A percentile compares a stretch with the other conserved stretches of the same genome.
Evolutionary conservation across 1,140 invertebrate species (phyloP).

Genomic region (Brachionus asplanchnoidis): DNA sequence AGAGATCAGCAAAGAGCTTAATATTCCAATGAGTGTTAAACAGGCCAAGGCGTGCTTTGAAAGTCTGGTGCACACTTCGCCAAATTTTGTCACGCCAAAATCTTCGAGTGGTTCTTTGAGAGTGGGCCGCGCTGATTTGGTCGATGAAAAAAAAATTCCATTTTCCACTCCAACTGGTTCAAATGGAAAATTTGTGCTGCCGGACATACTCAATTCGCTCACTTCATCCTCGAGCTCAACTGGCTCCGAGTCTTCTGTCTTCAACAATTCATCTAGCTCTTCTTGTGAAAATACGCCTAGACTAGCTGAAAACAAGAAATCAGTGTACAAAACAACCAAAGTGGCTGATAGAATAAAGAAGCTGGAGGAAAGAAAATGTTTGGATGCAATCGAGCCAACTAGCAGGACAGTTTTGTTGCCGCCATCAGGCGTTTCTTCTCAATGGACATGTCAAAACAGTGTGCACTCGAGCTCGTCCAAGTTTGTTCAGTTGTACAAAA

Average conservation of each 20-base stretch:
- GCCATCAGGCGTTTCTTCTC: neutral
- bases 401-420: neutral
- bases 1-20: slow-evolving; percentile 14
- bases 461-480: neutral
- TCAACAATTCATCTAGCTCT: neutral
- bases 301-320: neutral
- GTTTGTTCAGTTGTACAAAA: slow-evolving; percentile 21
- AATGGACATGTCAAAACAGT: neutral
- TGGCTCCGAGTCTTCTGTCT: neutral
- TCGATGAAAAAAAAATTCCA: neutral
- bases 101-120: too few species aligned
- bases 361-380: neutral
- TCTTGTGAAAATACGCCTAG: slow-evolving; percentile 16
- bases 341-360: neutral
- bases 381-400: neutral
- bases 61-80: neutral
- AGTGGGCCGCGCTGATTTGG: neutral
- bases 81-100: neutral
- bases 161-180: neutral
- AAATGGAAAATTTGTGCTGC: neutral
- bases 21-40: slow-evolving; percentile 17
- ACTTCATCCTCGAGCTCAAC: slow-evolving; percentile 21
- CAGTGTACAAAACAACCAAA: neutral
- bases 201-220: neutral
- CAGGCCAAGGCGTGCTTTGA: slow-evolving; percentile 32